Percentiles rank a stretch among this genome's conserved stretches.
Conservation (phyloP, 2,113 vertebrate species). For the Hepsetus odoe region DNA sequence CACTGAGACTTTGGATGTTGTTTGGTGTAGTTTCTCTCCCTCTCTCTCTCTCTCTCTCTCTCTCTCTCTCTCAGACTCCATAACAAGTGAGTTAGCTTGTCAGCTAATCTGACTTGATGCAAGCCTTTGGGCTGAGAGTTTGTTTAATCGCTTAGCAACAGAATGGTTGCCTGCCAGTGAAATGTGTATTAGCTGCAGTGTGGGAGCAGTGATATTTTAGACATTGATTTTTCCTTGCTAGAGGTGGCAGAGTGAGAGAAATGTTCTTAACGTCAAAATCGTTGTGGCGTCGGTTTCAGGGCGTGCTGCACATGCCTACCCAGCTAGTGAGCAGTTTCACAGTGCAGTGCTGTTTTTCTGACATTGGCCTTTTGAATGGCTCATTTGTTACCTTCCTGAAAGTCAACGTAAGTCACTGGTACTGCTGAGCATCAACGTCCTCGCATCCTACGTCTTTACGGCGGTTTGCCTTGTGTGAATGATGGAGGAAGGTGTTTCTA, state of each 20-base stretch:
- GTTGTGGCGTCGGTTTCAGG: background rate
- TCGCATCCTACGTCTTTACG: background rate
- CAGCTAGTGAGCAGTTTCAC: background rate
- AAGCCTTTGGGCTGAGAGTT: slow-evolving; percentile 15
- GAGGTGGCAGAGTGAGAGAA: background rate
- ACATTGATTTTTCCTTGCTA: background rate
- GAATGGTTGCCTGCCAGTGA: background rate
- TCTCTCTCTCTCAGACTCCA: background rate
- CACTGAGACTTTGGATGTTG: no score
- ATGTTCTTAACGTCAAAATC: background rate
- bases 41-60: no score
- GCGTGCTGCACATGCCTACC: background rate
- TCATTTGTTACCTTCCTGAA: background rate
- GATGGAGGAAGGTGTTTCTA: background rate
- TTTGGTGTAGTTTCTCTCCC: no score
- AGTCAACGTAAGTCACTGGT: background rate
- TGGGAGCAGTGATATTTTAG: slow-evolving; percentile 6
- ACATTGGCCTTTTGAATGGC: background rate
- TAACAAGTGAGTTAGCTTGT: background rate
- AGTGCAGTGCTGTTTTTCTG: background rate
- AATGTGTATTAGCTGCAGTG: slow-evolving; percentile 1
- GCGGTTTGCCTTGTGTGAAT: background rate
- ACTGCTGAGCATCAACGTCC: background rate
- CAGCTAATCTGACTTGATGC: slow-evolving; percentile 13
- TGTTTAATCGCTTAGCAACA: slow-evolving; percentile 44